Base-by-base conservation (phyloP, 2,113 vertebrate species). In the Cebus imitator region DNA sequence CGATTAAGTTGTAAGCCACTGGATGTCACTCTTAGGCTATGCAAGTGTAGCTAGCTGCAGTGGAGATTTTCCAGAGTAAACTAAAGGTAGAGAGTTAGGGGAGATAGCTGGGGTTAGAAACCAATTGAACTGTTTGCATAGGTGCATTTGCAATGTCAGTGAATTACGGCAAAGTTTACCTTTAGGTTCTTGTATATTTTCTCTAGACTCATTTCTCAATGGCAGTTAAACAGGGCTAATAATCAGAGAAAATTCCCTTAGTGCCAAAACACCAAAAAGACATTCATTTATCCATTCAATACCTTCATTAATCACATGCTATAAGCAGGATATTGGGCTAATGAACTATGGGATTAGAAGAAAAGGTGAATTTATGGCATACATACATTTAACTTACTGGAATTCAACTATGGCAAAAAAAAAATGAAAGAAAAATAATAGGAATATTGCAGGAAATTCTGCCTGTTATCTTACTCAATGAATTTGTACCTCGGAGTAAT, bases 11-110 rank as follows among this genome's bases (percentile, higher is more conserved):
- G 50, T 85, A 90, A 95, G 32, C 98, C 97, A 98, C 98, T 97
- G 98, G 97, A 96, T 97, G 98, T 98, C 98, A 97, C 97, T 97
- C 85, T 98, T 95, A 95, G 82, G 90, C 97, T 95, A 73, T 55
- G 72, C 40, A 93, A 93, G 43, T 84, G 2, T 43, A 50, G 9
- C 58, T 86, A 81, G 40, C 64, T 79, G 48, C 18, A 64, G 18
- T 30, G 80, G 13, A 43, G 68, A 58, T 89, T 87, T 93, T 75
- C 14, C 0, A 37, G 48, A 58, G 40, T 8, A 43, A 66, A 70
- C 32, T 96, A 11, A 16, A 89, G 66, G 25, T 90, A 25, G 48
- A 85, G 18, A 87, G 25, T 81, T 94, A 81, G 25, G n/a, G 20
- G 23, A 61, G 6, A 50, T 0, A 81, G 27, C 48, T 8, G 70